A percentile compares a stretch with the other conserved stretches of the same genome.
phyloP scores from a whole-genome alignment of 2,888 invertebrate genomes.

The Pterostichus niger region DNA sequence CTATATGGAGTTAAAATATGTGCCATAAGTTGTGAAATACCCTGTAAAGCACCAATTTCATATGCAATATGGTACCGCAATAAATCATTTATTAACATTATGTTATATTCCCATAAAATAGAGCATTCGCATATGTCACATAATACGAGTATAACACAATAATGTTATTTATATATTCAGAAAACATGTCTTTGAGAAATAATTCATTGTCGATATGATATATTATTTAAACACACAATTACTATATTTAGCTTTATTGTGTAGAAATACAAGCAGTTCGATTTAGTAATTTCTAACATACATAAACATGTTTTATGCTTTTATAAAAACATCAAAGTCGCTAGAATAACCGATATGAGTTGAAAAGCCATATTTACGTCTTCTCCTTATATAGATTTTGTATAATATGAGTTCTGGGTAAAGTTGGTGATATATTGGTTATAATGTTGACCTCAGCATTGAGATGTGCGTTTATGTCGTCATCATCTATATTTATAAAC shows the following conservation, averaged over 20 bases:
- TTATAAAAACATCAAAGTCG: conserved; percentile 1
- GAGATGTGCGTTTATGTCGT: conserved; percentile 29
- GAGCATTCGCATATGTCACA: too few relatives aligned
- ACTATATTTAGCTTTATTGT: not conserved
- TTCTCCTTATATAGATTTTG: not conserved
- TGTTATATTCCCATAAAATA: too few relatives aligned
- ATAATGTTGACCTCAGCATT: conserved; percentile 7
- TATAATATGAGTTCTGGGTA: conserved; percentile 11
- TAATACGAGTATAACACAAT: too few relatives aligned
- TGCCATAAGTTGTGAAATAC: too few relatives aligned
- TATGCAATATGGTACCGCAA: too few relatives aligned
- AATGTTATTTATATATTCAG: too few relatives aligned
- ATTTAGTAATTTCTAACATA: not conserved
- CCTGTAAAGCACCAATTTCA: too few relatives aligned
- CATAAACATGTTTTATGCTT: not conserved
- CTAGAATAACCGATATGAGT: not conserved
- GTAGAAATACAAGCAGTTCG: not conserved
- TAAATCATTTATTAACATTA: too few relatives aligned
- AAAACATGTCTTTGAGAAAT: too few relatives aligned
- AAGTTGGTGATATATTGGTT: conserved; percentile 10
- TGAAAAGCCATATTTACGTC: not conserved
- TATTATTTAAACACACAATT: too few relatives aligned
- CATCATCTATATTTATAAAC: conserved; percentile 26
- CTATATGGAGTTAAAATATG: too few relatives aligned
- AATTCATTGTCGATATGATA: too few relatives aligned